Evolutionary conservation across 2,888 invertebrate genomes (phyloP), one percentile per base, ranked within the genome.

Genomic region (Neelides folsomi): DNA sequence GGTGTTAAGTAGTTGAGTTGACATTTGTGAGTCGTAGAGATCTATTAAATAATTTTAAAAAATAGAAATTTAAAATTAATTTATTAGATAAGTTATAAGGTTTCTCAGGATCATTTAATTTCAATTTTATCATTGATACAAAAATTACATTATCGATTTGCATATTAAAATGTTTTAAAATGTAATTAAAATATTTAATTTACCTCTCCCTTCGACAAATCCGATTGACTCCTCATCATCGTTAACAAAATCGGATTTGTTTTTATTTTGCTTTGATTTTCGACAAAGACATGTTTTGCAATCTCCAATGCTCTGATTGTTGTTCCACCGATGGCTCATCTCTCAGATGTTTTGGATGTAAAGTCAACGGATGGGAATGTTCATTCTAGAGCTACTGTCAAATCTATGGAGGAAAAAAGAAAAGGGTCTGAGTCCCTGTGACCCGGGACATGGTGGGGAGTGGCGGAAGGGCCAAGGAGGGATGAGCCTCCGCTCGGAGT

Each of bases 1-100:
- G 38, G 60, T 57, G 35, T 49, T 49, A 10, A 64, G 49, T 39
- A 64, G 53, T 47, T 62, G 62, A 45, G 60, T 54, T 50, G 64
- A 64, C 64, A 64, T 64, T 55, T 64, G 64, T 34, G 64, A 58
- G 51, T 64, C 64, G 46, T 57, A 59, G 41, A 64, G 53, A 34
- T 62, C 64, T 59, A 19, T 12, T 43, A 41, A 9, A 40, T 8
- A 39, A 3, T 5, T 27, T 27, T 27, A 27, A 27, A 27, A 5
- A 27, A 27, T 27, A 5, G 7, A 27, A 27, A 5, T 27, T 7
- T 3, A 7, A 27, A 5, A 27, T 3, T 27, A n/a, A n/a, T n/a
- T n/a, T n/a, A n/a, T n/a, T n/a, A n/a, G n/a, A n/a, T n/a, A n/a
- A n/a, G n/a, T n/a, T n/a, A n/a, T n/a, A n/a, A n/a, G n/a, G n/a